phyloP scores from a whole-genome alignment of 2,888 invertebrate species.

The Lasiommata megera region DNA sequence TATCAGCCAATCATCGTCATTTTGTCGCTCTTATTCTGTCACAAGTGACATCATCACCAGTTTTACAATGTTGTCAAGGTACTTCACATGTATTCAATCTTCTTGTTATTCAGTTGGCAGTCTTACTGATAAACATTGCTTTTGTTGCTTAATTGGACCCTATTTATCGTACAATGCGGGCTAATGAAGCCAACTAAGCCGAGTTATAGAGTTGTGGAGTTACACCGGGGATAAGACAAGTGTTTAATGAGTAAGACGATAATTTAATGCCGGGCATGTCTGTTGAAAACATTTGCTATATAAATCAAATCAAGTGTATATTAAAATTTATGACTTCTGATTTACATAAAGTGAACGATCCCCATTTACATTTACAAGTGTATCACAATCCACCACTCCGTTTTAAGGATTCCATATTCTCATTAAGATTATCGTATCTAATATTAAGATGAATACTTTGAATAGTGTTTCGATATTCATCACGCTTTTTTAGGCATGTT shows the following conservation, averaged over 20 bases:
- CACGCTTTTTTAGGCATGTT: no score
- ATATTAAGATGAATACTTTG: no score
- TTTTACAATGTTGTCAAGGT: no score
- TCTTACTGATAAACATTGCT: background rate
- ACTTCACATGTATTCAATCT: background rate
- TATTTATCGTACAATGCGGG: slow-evolving; percentile 29
- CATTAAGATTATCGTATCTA: background rate
- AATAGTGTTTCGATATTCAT: no score
- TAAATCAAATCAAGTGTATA: slow-evolving; percentile 16
- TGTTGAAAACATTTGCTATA: slow-evolving; percentile 11
- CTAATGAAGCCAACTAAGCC: slow-evolving; percentile 30
- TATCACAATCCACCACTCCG: background rate
- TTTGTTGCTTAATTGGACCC: slow-evolving; percentile 24
- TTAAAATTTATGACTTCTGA: slow-evolving; percentile 5
- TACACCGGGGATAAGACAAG: slow-evolving; percentile 10
- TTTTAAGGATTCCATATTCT: background rate
- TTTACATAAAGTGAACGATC: slow-evolving; percentile 7
- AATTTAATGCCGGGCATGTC: slow-evolving; percentile 10
- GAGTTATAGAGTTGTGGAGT: background rate
- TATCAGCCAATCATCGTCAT: no score
- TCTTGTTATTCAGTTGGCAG: background rate
- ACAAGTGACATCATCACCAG: no score
- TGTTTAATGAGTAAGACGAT: slow-evolving; percentile 23
- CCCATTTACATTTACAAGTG: slow-evolving; percentile 1
- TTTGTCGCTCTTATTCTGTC: no score